Evolutionary conservation across 2,113 vertebrate species (phyloP), one percentile per base, ranked within the genome.

Genomic region (pig (Sus scrofa)): DNA sequence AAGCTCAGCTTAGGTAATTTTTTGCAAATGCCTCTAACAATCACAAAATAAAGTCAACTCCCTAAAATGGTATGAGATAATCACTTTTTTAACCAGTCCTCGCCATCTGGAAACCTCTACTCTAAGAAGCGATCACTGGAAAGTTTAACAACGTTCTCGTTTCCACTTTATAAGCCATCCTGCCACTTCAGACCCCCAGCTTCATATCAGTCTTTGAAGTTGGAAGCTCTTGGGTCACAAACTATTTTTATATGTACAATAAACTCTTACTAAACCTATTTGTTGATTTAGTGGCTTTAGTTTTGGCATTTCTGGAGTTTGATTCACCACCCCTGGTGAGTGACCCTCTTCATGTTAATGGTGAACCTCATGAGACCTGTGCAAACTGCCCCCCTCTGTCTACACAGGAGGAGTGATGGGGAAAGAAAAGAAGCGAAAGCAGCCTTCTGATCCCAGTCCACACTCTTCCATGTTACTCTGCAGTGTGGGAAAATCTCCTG

Each of bases 331-430:
- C 9, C 10, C 24, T 1, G 2, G 27, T 37, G 60, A 89, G 11
- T 0, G 9, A 30, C 6, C n/a, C 30, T 78, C 54, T 13, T 9
- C 27, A 1, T 1, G 0, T 0, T 18, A 10, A 60, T 14, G 2
- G 16, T 24, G 11, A 83, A 11, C 1, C 16, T n/a, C 6, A 26
- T 7, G 0, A 56, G 4, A 2, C 14, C 32, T 24, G 19, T 24
- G 86, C 22, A 12, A 26, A 27, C 39, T 30, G 9, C 30, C 30
- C 14, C 26, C 16, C 13, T 4, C 7, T 18, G 9, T 10, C 10
- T 27, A 30, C 18, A 56, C 32, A 4, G 7, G 4, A 2, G 6
- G 50, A 19, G 2, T 1, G 0, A 30, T 7, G 13, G 32, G n/a
- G 3, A 79, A 77, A 20, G 73, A 11, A 73, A 39, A 84, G 26